phyloP scores from a whole-genome alignment of 2,888 invertebrate species.

The Margaritifera margaritifera region DNA sequence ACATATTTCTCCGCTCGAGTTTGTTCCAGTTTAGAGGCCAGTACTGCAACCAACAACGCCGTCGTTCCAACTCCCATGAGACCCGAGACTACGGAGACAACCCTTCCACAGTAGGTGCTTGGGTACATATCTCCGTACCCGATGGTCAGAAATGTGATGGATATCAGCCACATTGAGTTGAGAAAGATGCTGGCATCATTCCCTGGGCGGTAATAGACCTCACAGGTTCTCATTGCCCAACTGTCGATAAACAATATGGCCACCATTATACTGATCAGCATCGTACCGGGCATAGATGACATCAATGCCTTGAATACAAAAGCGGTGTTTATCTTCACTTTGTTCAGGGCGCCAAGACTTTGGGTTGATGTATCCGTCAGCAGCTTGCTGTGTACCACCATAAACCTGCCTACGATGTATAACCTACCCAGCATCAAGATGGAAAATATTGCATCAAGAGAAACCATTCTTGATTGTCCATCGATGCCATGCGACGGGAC shows the following conservation, averaged over 20 bases:
- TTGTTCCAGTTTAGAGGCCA: conserved; percentile 62
- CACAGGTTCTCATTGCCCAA: conserved; percentile 61
- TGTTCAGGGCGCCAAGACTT: conserved; percentile 60
- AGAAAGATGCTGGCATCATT: conserved; percentile 41
- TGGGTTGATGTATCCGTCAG: conserved; percentile 59
- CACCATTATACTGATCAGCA: conserved; percentile 52
- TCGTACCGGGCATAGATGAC: conserved; percentile 57
- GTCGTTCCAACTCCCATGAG: conserved; percentile 62
- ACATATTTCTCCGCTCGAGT: conserved; percentile 63
- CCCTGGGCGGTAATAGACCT: conserved; percentile 52
- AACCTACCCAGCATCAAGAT: conserved; percentile 57
- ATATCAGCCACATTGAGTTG: conserved; percentile 60
- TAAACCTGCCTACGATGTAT: conserved; percentile 53
- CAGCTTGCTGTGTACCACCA: conserved; percentile 56
- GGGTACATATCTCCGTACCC: conserved; percentile 63
- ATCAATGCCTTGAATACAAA: conserved; percentile 64
- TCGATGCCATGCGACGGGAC: conserved; percentile 38
- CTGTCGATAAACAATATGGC: conserved; percentile 51
- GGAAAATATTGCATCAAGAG: conserved; percentile 55
- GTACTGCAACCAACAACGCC: conserved; percentile 59
- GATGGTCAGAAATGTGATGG: conserved; percentile 61
- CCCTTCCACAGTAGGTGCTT: conserved; percentile 57
- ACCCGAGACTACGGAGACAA: conserved; percentile 58
- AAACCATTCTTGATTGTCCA: conserved; percentile 40
- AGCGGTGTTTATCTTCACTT: conserved; percentile 59